Base-by-base conservation (phyloP, 2,797 vertebrate genomes). In the Megalops cyprinoides region DNA sequence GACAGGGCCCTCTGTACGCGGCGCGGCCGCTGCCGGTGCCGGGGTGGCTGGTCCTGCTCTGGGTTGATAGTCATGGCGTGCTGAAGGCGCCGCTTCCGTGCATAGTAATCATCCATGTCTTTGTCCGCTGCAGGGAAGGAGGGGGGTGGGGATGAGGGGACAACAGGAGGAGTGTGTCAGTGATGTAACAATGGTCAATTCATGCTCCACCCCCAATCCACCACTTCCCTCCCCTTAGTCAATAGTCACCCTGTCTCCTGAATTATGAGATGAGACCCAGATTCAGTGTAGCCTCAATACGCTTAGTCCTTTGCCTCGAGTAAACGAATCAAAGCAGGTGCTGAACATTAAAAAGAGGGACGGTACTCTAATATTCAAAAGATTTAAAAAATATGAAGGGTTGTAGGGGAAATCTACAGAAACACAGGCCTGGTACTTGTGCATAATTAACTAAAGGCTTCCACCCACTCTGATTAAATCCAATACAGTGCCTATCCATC, bases 81-180 rank as follows among this genome's bases (percentile, higher is more conserved):
- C 87, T 95, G 94, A 73, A 97, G 93, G 80, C 95, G 98, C 80
- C 96, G 94, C 87, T 97, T 95, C 87, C 97, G 94, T 62, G 93
- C 92, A 88, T 99, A 99, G 87, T 97, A 99, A 0, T 98, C 97
- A 0, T 98, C 97, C 0, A 97, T 89, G 56, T 98, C 96, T 85
- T 97, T 97, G 81, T 98, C 97, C 53, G 91, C 97, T 98, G 89
- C 15, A 4, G 31, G 20, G 58, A 3, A 56, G 48, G 25, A 65
- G 86, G 74, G 20, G 23, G 18, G 25, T 42, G 12, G 23, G 58
- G 18, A 20, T 67, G 5, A 37, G 18, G 14, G n/a, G n/a, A n/a
- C n/a, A n/a, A n/a, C n/a, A n/a, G n/a, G n/a, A n/a, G n/a, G n/a
- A n/a, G n/a, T n/a, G n/a, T n/a, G n/a, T n/a, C n/a, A n/a, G n/a